Evolutionary conservation across 2,888 invertebrate genomes (phyloP), one percentile per base, ranked within the genome.

Genomic region (Parnassius orleans): DNA sequence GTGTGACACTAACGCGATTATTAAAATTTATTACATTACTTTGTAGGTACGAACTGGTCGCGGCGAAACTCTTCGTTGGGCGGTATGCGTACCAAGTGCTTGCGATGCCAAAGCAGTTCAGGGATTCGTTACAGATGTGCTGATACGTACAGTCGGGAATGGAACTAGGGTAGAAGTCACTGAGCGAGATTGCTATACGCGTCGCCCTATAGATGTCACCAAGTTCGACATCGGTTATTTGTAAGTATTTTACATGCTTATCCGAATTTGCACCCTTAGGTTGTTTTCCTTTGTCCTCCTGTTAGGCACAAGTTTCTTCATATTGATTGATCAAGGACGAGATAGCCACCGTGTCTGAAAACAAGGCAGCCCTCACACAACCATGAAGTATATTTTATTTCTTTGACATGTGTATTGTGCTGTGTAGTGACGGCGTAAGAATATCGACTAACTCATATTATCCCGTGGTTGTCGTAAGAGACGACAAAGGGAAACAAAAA

Each of bases 51-150:
- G 92, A 3, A 86, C 86, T 0, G 92, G 92, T 0, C 83, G 91
- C 0, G 90, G 92, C 0, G 91, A 90, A 64, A 83, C 84, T 0
- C 76, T 94, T 0, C 93, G 93, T 64, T 95, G 94, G 94, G 94
- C 93, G 1, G 92, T 94, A 0, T 95, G 95, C 72, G 85, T 94
- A 9, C 95, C 95, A 12, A 92, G 92, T 50, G 85, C 93, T 0
- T 95, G 95, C 72, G 82, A 84, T 50, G 83, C 92, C 0, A 74
- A 83, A 9, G 92, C 94, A 19, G 90, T 94, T 9, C 83, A 86
- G 41, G 76, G 81, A n/a, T 93, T 93, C 64, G 87, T 93, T 3
- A 79, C 80, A 57, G 83, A 83, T 11, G 86, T 92, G 0, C 72
- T 92, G 1, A 78, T 82, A 0, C 80, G 85, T 56, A 87, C 88